Conservation (phyloP, 2,888 invertebrate species). For the Epinotia demarniana region DNA sequence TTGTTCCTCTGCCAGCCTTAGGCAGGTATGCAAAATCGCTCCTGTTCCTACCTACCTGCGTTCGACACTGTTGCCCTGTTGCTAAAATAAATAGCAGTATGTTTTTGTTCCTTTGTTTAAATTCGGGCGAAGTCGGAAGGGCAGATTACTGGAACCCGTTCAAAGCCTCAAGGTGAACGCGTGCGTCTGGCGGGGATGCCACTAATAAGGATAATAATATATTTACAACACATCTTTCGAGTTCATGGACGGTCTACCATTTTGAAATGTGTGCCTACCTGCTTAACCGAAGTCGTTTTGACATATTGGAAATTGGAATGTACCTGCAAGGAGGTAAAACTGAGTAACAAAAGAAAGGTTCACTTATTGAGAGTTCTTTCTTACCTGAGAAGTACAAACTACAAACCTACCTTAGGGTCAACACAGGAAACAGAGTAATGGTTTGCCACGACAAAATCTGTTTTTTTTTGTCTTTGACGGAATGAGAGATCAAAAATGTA, state of each 20-base stretch:
- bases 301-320: slow-evolving; percentile 3
- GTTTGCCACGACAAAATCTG: neutral
- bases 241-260: slow-evolving; percentile 65
- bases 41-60: slow-evolving; percentile 39
- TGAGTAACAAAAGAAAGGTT: slow-evolving; percentile 14
- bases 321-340: slow-evolving; percentile 8
- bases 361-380: neutral
- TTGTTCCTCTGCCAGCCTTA: slow-evolving; percentile 23
- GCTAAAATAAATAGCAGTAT: slow-evolving; percentile 40
- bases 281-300: slow-evolving; percentile 46
- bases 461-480: no score
- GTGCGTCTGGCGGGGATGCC: slow-evolving; percentile 66
- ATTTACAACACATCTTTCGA: slow-evolving; percentile 74
- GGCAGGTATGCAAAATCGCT: slow-evolving; percentile 35
- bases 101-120: slow-evolving; percentile 43
- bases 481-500: no score
- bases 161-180: slow-evolving; percentile 75
- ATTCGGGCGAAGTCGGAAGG: slow-evolving; percentile 53
- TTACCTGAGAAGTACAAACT: slow-evolving; percentile 4
- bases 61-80: slow-evolving; percentile 33
- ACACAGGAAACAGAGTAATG: slow-evolving; percentile 1
- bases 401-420: neutral
- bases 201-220: slow-evolving; percentile 75
- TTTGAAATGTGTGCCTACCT: slow-evolving; percentile 62
- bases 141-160: slow-evolving; percentile 73